Conservation (phyloP, 2,113 vertebrate genomes). For the Nothobranchius furzeri region DNA sequence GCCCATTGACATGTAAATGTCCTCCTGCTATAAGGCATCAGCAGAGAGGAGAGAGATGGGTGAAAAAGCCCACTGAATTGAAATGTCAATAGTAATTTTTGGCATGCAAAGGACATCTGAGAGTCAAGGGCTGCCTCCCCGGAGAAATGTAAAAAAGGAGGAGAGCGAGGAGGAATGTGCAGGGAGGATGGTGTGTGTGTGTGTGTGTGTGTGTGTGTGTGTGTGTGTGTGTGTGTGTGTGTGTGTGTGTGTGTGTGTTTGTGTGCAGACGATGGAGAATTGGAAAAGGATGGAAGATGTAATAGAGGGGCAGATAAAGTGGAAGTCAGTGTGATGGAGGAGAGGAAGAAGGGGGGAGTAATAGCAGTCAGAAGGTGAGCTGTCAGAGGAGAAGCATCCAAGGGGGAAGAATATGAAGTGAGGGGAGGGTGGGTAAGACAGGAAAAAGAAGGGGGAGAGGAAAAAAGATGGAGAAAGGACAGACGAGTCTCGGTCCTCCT, state of each 20-base stretch:
- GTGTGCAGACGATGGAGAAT: slow-evolving; percentile 18
- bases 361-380: slow-evolving; percentile 73
- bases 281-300: slow-evolving; percentile 52
- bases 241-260: slow-evolving; percentile 14
- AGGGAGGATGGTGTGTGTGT: slow-evolving; percentile 31
- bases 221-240: slow-evolving; percentile 16
- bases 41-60: slow-evolving; percentile 74
- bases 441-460: slow-evolving; percentile 1
- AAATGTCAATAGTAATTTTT: slow-evolving; percentile 94
- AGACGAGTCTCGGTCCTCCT: slow-evolving; percentile 44
- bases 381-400: slow-evolving; percentile 57
- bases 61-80: slow-evolving; percentile 81
- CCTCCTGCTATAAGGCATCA: slow-evolving; percentile 84
- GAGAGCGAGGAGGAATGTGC: slow-evolving; percentile 52
- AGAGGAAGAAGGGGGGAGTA: slow-evolving; percentile 64
- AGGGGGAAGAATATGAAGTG: not conserved
- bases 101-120: slow-evolving; percentile 80
- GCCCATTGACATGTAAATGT: slow-evolving; percentile 91
- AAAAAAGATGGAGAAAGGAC: slow-evolving; percentile 34
- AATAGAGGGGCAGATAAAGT: slow-evolving; percentile 68
- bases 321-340: slow-evolving; percentile 64
- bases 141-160: slow-evolving; percentile 68
- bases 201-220: slow-evolving; percentile 17
- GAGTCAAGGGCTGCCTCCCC: slow-evolving; percentile 74
- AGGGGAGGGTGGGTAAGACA: not conserved